Percentiles rank a stretch among this genome's conserved stretches.
Conservation (phyloP, 1,140 invertebrate genomes). For the Anastrepha obliqua region DNA sequence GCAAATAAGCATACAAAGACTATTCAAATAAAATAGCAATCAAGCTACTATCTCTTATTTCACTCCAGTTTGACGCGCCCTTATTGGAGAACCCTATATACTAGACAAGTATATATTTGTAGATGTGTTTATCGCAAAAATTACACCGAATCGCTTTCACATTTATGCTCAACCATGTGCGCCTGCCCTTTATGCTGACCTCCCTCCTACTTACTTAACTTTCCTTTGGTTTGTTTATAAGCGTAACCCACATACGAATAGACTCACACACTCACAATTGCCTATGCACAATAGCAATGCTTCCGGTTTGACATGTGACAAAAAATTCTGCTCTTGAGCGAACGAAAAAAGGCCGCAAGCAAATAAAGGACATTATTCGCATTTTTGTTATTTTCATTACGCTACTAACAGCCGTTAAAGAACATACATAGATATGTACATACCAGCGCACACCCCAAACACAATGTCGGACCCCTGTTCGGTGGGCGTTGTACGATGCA, state of each 20-base stretch:
- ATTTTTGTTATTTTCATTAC: not conserved
- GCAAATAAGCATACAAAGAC: too few species aligned
- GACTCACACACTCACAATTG: not conserved
- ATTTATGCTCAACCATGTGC: not conserved
- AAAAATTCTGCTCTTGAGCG: conserved; percentile 2
- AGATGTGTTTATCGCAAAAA: not conserved
- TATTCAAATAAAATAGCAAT: too few species aligned
- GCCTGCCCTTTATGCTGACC: not conserved
- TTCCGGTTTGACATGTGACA: conserved; percentile 73
- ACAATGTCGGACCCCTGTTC: not conserved
- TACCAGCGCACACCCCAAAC: not conserved
- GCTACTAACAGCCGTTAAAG: not conserved
- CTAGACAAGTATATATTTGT: not conserved
- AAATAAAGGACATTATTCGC: conserved; percentile 23
- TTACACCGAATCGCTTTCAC: not conserved
- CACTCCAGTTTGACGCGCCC: too few species aligned
- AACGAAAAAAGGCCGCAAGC: conserved; percentile 39
- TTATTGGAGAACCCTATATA: too few species aligned
- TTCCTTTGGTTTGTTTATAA: conserved; percentile 7
- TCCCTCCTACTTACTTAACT: conserved; percentile 41
- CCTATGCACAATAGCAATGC: conserved; percentile 57
- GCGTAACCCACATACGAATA: conserved; percentile 45
- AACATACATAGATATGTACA: not conserved
- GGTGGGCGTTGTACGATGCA: not conserved
- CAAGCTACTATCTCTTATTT: too few species aligned